phyloP scores from a whole-genome alignment of 2,797 vertebrate genomes.

The Crenichthys baileyi region DNA sequence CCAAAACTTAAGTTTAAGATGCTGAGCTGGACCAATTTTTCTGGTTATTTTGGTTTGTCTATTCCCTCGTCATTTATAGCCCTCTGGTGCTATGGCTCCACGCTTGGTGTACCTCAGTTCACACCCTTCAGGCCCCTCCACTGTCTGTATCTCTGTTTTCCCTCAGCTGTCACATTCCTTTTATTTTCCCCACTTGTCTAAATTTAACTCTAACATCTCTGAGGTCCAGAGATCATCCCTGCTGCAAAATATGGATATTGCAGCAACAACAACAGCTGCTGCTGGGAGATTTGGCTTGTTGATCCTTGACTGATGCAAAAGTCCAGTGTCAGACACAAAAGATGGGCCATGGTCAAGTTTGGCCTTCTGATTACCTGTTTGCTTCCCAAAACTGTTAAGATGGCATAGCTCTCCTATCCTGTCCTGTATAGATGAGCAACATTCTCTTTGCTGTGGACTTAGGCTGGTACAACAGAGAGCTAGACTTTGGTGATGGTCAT shows the following conservation, averaged over 20 bases:
- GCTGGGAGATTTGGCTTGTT: conserved; percentile 19
- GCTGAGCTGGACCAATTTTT: not conserved
- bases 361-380: conserved; percentile 19
- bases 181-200: conserved; percentile 52
- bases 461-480: too few species aligned
- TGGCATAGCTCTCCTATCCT: not conserved
- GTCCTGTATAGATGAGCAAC: not conserved
- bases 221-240: conserved; percentile 26
- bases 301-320: conserved; percentile 14
- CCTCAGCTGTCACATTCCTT: conserved; percentile 70
- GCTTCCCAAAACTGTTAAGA: conserved; percentile 9
- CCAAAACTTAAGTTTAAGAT: not conserved
- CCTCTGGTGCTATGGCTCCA: conserved; percentile 19
- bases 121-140: conserved; percentile 28
- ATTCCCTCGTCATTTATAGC: conserved; percentile 59
- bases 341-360: conserved; percentile 25
- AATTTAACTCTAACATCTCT: conserved; percentile 63
- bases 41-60: conserved; percentile 9
- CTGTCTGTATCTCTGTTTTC: conserved; percentile 22
- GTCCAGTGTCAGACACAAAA: conserved; percentile 24
- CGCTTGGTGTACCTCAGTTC: conserved; percentile 18
- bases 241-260: not conserved
- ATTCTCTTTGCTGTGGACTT: too few species aligned
- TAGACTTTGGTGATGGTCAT: too few species aligned
- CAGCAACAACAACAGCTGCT: conserved; percentile 18